A percentile compares a stretch with the other conserved stretches of the same genome.
Evolutionary conservation across 2,797 vertebrate species (phyloP).

Genomic region (Furcifer pardalis): DNA sequence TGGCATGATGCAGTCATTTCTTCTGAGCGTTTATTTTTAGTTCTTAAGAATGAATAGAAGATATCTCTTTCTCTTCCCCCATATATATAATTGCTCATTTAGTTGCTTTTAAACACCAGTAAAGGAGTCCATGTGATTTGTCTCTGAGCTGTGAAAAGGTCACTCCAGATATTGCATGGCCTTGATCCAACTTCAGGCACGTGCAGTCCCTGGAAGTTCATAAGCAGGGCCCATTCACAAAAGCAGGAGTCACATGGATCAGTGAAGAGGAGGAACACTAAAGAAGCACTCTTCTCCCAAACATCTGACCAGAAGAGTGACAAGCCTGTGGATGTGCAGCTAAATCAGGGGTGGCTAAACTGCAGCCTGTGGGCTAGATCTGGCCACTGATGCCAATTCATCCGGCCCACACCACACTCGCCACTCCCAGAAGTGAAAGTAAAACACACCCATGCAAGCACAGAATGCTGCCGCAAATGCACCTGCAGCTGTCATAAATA

Average conservation of each 20-base stretch:
- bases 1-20: constrained; percentile 33
- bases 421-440: too few species aligned
- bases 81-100: not conserved
- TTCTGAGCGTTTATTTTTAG: constrained; percentile 64
- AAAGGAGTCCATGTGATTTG: not conserved
- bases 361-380: too few species aligned
- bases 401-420: too few species aligned
- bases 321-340: not conserved
- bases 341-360: too few species aligned
- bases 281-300: not conserved
- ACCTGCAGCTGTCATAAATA: too few species aligned
- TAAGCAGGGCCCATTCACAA: not conserved
- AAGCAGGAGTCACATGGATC: not conserved
- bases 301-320: not conserved
- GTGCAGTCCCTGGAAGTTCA: not conserved
- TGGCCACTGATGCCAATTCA: too few species aligned
- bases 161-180: not conserved
- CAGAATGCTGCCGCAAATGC: too few species aligned
- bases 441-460: too few species aligned
- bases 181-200: not conserved
- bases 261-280: not conserved
- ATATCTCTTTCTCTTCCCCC: constrained; percentile 10
- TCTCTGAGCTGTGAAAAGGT: not conserved
- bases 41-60: constrained; percentile 31
- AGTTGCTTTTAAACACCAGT: constrained; percentile 19